Evolutionary conservation across 1,140 invertebrate genomes (phyloP), one percentile per base, ranked within the genome.

Genomic region (Drosophila takahashii): DNA sequence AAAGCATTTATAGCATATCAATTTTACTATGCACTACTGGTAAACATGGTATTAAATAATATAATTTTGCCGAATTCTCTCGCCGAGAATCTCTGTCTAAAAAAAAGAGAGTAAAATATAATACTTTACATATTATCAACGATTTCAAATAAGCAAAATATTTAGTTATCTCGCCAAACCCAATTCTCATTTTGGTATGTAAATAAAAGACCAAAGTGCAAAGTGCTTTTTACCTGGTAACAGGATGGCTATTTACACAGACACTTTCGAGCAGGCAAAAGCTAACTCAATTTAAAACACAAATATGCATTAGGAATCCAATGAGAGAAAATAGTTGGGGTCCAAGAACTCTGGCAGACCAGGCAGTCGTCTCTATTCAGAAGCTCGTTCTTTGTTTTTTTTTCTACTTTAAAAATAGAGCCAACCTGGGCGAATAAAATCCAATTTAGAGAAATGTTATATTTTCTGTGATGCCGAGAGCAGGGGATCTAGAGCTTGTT

Each of bases 231-330:
- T 48, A 59, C 44, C 16, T 26, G 56, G 29, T 26, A 59, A 36
- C 52, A 15, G 52, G 36, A 5, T 44, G 41, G 22, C 39, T 29
- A 13, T 8, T 8, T 18, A 18, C 29, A 58, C 22, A 57, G 4
- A 32, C 41, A 22, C 18, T 15, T 8, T 11, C 18, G 16, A 26
- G n/a, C 45, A 22, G 54, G 10, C 34, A 48, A 48, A 48, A 39
- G 32, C 32, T 13, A 59, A 59, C 57, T 48, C 57, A 59, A 59
- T 60, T 62, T 71, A 8, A 50, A 64, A 37, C 60, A 65, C 60
- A 72, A 72, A 72, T 53, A 72, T 47, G 61, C 53, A 39, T 64
- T 64, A 37, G 36, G 36, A 37, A 39, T 39, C 37, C 45, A 48
- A 53, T 45, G 51, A 32, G 41, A 37, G 45, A 48, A 34, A 70